These are phyloP conservation scores for Scaptomyza tumidula DNA, from an alignment of 2,888 invertebrate species.

Conservation along the genomic window DNA sequence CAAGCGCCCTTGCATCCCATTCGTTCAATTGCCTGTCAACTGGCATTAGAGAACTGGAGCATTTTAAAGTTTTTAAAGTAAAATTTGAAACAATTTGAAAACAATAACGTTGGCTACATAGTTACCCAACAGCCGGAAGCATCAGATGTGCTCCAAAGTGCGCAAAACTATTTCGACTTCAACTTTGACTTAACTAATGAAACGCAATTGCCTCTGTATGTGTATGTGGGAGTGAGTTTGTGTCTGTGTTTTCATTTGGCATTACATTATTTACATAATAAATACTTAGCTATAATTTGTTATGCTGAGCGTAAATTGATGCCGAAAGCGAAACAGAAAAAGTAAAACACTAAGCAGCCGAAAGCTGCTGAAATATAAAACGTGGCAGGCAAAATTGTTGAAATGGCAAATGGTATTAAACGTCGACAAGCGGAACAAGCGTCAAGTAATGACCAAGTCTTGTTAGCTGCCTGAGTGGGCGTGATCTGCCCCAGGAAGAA, in stretches of 20 bases:
- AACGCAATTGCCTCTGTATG: constrained; percentile 36
- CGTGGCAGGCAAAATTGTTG: constrained; percentile 2
- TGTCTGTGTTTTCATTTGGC: constrained; percentile 36
- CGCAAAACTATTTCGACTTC: constrained; percentile 50
- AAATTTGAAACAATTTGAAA: constrained; percentile 32
- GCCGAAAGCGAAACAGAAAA: constrained; percentile 28
- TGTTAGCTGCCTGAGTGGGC: constrained; percentile 25
- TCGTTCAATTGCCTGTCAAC: constrained; percentile 30
- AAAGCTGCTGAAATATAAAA: constrained; percentile 18
- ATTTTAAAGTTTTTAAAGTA: constrained; percentile 15
- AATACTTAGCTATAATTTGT: constrained; percentile 72
- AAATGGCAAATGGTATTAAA: constrained; percentile 35
- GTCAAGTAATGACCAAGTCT: constrained; percentile 19
- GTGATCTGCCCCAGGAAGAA: constrained; percentile 2
- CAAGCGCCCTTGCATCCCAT: background rate
- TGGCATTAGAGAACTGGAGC: constrained; percentile 10
- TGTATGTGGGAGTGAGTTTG: background rate
- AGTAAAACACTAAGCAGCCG: background rate
- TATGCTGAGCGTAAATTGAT: constrained; percentile 62
- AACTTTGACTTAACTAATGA: constrained; percentile 36
- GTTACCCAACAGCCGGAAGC: constrained; percentile 8
- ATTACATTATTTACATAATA: constrained; percentile 76
- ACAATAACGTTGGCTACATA: constrained; percentile 32
- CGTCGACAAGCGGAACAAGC: background rate
- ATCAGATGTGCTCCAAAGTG: constrained; percentile 14